These are phyloP conservation scores for Morphnarchus princeps DNA, from an alignment of 2,113 vertebrate species.

Conservation along the genomic window DNA sequence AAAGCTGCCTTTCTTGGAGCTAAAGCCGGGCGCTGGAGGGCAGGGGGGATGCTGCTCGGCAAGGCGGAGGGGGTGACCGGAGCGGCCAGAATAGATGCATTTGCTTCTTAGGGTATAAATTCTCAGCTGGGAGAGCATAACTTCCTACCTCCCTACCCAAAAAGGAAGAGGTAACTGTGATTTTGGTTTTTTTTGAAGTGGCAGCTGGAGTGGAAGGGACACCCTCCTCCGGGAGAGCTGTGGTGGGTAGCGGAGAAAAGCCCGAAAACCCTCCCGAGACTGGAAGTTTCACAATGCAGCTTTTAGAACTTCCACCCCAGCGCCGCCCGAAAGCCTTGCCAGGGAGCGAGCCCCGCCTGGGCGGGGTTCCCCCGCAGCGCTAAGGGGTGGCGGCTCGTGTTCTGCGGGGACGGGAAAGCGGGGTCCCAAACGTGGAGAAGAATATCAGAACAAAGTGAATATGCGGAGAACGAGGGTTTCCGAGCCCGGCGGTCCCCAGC, in stretches of 20 bases:
- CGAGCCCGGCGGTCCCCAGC: not conserved
- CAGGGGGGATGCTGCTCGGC: not conserved
- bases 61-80: no score
- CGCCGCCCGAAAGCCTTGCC: not conserved
- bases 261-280: not conserved
- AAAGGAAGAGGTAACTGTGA: not conserved
- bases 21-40: not conserved
- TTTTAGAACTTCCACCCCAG: not conserved
- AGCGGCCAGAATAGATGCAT: not conserved
- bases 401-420: not conserved
- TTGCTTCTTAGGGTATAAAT: not conserved
- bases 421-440: accelerated
- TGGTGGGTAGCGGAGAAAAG: not conserved
- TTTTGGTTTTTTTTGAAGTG: not conserved
- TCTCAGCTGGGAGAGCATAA: not conserved
- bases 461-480: not conserved
- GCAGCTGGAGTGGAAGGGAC: not conserved
- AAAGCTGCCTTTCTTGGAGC: not conserved
- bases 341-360: not conserved
- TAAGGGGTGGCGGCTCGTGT: not conserved
- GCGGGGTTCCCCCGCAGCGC: not conserved
- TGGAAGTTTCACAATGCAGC: not conserved
- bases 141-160: not conserved
- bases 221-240: not conserved
- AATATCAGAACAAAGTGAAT: not conserved